phyloP scores from a whole-genome alignment of 2,797 vertebrate species.

The Halcyon smyrnensis region DNA sequence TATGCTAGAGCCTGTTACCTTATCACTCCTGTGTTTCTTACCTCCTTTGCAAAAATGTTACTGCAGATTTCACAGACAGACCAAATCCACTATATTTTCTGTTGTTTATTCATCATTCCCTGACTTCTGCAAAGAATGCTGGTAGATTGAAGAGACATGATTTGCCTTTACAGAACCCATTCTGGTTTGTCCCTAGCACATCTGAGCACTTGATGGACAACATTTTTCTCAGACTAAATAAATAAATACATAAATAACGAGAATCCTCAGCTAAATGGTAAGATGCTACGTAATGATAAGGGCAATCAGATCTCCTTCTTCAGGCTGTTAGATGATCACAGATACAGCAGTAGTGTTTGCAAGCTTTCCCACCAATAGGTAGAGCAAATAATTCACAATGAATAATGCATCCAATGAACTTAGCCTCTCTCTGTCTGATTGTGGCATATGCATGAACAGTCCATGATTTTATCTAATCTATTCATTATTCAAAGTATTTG shows the following conservation, averaged over 20 bases:
- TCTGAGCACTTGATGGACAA: slow-evolving; percentile 15
- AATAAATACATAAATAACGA: not conserved
- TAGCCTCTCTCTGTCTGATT: slow-evolving; percentile 35
- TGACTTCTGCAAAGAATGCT: not conserved
- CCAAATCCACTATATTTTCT: not conserved
- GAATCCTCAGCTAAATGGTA: not conserved
- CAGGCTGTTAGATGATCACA: slow-evolving; percentile 33
- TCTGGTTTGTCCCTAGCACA: not conserved
- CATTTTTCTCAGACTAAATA: not conserved
- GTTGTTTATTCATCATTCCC: not conserved
- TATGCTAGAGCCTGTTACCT: not conserved
- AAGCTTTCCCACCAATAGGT: slow-evolving; percentile 46
- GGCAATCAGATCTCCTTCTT: slow-evolving; percentile 61
- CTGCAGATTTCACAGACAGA: not conserved
- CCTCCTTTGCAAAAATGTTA: not conserved
- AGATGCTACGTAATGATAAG: not conserved
- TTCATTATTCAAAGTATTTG: slow-evolving; percentile 58
- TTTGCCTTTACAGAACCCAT: not conserved
- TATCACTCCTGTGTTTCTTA: not conserved
- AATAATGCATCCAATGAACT: slow-evolving; percentile 69
- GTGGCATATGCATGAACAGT: not conserved
- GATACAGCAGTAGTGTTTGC: slow-evolving; percentile 40
- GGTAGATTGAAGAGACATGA: not conserved
- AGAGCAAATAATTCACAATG: slow-evolving; percentile 51
- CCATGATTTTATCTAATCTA: slow-evolving; percentile 41